Conservation (phyloP, 2,888 invertebrate species). For the Amorpha juglandis region DNA sequence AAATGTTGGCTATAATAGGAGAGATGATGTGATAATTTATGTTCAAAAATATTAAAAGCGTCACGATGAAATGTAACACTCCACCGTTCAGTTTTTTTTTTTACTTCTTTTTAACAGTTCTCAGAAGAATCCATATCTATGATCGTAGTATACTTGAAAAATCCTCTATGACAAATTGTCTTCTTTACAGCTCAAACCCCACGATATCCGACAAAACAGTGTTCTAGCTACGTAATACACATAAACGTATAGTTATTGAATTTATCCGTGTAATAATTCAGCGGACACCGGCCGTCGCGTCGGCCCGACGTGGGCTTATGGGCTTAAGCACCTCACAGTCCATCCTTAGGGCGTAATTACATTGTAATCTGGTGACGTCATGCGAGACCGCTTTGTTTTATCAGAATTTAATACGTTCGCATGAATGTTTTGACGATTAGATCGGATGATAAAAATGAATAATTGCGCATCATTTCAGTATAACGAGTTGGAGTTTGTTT, state of each 20-base stretch:
- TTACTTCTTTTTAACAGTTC: no score
- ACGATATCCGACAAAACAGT: not conserved
- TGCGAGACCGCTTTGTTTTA: not conserved
- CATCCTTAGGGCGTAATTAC: slow-evolving; percentile 28
- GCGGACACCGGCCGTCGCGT: slow-evolving; percentile 38
- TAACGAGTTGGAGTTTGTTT: no score
- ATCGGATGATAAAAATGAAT: not conserved
- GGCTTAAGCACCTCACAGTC: slow-evolving; percentile 29
- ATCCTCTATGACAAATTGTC: not conserved
- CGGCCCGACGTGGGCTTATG: slow-evolving; percentile 45
- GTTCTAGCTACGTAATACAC: not conserved
- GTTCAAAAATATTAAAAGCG: no score
- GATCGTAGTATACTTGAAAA: not conserved
- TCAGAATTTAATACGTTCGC: slow-evolving; percentile 3
- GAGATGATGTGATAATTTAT: no score
- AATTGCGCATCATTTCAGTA: no score
- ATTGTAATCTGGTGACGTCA: slow-evolving; percentile 25
- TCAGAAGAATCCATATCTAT: no score
- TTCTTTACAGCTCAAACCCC: not conserved
- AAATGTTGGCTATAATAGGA: no score
- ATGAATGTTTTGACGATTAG: slow-evolving; percentile 2
- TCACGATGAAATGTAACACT: no score
- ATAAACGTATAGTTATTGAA: slow-evolving; percentile 33
- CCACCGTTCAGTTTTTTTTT: no score
- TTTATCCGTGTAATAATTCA: slow-evolving; percentile 49